phyloP scores from a whole-genome alignment of 2,888 invertebrate species.

The Lasioglossum pauxillum region DNA sequence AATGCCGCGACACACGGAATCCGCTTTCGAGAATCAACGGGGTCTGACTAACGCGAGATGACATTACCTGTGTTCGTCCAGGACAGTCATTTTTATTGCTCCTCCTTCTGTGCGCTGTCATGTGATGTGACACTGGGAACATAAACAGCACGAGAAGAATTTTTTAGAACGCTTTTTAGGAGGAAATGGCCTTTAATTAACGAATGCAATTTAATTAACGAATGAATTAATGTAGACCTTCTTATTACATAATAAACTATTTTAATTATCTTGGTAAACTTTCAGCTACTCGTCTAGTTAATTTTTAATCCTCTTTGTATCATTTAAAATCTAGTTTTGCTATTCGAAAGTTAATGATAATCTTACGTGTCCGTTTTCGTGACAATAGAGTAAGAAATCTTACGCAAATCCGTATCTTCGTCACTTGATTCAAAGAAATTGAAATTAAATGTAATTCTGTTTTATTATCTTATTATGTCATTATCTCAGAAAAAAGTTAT shows the following conservation, averaged over 20 bases:
- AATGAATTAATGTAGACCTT: background rate
- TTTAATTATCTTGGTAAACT: background rate
- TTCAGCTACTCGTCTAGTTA: background rate
- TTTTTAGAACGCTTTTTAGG: background rate
- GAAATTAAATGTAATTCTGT: background rate
- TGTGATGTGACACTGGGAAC: background rate
- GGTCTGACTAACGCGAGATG: slow-evolving; percentile 16
- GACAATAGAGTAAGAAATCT: background rate
- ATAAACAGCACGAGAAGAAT: background rate
- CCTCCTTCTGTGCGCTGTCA: background rate
- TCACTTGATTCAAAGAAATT: background rate
- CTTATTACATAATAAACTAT: background rate
- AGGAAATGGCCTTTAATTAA: background rate
- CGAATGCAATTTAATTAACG: background rate
- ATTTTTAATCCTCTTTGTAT: background rate
- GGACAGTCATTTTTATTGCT: background rate
- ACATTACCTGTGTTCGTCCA: background rate
- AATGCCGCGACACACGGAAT: slow-evolving; percentile 26
- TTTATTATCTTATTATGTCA: background rate
- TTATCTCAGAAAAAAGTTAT: background rate
- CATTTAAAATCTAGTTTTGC: background rate
- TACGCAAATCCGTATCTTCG: background rate
- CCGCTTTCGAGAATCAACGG: slow-evolving; percentile 43
- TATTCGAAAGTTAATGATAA: background rate
- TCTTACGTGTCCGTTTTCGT: background rate